Base-by-base conservation (phyloP, 2,113 vertebrate species). In the Phyllostomus hastatus region DNA sequence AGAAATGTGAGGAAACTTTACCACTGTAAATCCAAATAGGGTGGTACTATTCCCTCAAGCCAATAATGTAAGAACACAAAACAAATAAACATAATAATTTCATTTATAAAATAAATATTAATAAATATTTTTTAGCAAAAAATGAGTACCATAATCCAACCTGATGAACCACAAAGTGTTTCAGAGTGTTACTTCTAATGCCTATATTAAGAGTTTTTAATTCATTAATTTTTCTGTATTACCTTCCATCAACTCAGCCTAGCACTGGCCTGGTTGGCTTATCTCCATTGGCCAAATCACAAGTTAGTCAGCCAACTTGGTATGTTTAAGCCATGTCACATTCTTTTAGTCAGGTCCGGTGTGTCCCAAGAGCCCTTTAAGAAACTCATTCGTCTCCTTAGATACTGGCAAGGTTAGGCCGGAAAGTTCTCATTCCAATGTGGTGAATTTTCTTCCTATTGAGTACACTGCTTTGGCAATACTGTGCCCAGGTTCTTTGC, bases 121-220 rank as follows among this genome's bases (percentile, higher is more conserved):
- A 86, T 85, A 88, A 35, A 28, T 84, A 52, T 73, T 93, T 92
- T 92, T 31, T 48, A 91, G 80, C 8, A 90, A 52, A 83, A 92
- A 46, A 93, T 89, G 43, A 84, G 22, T 82, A 88, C 6, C n/a
- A 16, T 75, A 72, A 91, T 93, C 48, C 50, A 31, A 73, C 70
- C 41, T 93, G 17, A 78, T 90, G n/a, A 80, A 10, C 26, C 61
- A 85, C 10, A 92, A 52, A 46, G 24, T 66, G 33, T 70, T 81
- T 88, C 57, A 31, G 70, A 48, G 10, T 38, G 12, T 91, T 92
- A 79, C 16, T 89, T 94, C 46, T 24, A 0, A 87, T 86, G 20
- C 83, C 26, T 90, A 12, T 31, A 31, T 54, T 35, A 64, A 52
- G 28, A 59, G 7, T 20, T 70, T 91, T 54, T 57, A 70, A 50